Conservation (phyloP, 1,140 invertebrate genomes). For the Bombus fervidus region DNA sequence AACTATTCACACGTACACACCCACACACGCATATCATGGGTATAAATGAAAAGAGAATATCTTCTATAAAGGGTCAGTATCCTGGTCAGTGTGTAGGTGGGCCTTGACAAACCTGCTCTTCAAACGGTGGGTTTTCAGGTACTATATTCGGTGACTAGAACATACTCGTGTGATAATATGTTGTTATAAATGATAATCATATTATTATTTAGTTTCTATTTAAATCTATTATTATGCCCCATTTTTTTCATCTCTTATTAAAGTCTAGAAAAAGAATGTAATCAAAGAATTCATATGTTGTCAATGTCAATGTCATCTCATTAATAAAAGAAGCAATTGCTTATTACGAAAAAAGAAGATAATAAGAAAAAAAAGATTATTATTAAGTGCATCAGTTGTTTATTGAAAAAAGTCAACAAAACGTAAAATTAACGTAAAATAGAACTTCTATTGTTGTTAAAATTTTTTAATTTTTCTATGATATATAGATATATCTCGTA, state of each 20-base stretch:
- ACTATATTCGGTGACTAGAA: neutral
- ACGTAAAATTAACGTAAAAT: neutral
- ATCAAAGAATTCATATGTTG: no score
- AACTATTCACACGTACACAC: neutral
- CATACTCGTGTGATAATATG: no score
- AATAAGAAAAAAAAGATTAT: neutral
- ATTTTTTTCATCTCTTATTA: neutral
- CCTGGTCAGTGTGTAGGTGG: conserved; percentile 26
- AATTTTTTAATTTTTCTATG: neutral
- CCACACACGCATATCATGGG: neutral
- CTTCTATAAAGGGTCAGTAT: conserved; percentile 2
- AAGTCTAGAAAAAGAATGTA: neutral
- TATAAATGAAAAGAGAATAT: neutral
- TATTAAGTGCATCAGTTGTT: neutral
- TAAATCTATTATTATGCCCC: neutral
- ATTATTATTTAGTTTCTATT: neutral
- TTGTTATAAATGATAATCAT: conserved; percentile 1
- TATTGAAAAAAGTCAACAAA: neutral
- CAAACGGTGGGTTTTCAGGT: conserved; percentile 23
- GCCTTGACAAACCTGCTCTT: conserved; percentile 44
- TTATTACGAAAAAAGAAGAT: neutral
- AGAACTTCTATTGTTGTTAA: neutral
- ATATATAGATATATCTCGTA: neutral
- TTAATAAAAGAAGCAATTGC: no score
- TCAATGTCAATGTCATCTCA: no score